Evolutionary conservation across 2,113 vertebrate species (phyloP).

Genomic region (Poeciliopsis prolifica): DNA sequence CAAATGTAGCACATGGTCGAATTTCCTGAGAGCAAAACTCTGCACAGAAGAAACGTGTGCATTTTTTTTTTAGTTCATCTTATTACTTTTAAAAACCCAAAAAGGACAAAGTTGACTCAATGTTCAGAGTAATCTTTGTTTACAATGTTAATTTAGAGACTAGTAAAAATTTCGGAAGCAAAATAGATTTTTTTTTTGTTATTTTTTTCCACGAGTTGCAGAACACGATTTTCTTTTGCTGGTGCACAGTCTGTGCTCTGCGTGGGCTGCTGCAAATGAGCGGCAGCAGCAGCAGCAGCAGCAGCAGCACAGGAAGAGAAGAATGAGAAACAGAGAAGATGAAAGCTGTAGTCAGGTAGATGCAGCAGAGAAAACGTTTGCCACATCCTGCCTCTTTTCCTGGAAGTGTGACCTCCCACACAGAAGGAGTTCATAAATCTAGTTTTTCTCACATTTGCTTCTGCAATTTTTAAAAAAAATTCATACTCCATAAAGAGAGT

Average conservation of each 20-base stretch:
- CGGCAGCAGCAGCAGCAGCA: constrained; percentile 23
- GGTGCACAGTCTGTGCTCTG: constrained; percentile 23
- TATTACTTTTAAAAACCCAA: constrained; percentile 28
- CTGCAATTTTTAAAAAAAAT: background rate
- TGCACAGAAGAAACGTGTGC: background rate
- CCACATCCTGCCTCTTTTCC: constrained; percentile 73
- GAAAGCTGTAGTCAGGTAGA: constrained; percentile 55
- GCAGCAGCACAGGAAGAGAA: constrained; percentile 41
- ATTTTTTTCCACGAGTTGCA: constrained; percentile 7
- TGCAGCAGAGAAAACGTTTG: constrained; percentile 33
- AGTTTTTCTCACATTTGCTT: constrained; percentile 16
- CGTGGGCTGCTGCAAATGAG: constrained; percentile 55
- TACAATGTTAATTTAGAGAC: background rate
- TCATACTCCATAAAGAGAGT: constrained; percentile 1
- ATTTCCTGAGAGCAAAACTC: background rate
- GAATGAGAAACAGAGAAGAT: constrained; percentile 37
- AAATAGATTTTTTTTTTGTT: background rate
- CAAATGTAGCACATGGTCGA: background rate
- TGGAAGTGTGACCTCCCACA: constrained; percentile 29
- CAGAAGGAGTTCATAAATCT: constrained; percentile 34
- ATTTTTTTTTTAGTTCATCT: constrained; percentile 34
- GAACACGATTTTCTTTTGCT: constrained; percentile 26
- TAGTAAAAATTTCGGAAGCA: constrained; percentile 36
- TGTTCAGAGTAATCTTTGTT: no score
- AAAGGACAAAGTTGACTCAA: constrained; percentile 13